Percentiles rank a stretch among this genome's conserved stretches.
Evolutionary conservation across 2,797 vertebrate species (phyloP).

Genomic region (Choloepus didactylus): DNA sequence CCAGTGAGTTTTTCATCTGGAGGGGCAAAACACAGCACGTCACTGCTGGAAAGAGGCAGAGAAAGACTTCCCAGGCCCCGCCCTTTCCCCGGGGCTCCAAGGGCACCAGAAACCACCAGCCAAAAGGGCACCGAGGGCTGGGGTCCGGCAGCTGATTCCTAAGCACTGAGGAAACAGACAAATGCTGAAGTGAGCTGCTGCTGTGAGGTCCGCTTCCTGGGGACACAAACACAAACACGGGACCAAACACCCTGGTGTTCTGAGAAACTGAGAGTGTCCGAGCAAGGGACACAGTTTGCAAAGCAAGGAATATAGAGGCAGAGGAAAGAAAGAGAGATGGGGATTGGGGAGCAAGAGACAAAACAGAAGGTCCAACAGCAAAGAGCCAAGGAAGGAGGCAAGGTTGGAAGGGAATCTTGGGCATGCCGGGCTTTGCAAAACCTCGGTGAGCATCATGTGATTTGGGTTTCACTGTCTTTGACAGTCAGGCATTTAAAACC

Average conservation of each 20-base stretch:
- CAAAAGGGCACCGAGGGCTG: background rate
- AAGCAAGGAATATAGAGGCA: background rate
- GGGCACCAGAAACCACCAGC: background rate
- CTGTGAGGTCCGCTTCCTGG: background rate
- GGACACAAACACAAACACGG: background rate
- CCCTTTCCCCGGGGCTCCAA: background rate
- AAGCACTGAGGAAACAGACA: background rate
- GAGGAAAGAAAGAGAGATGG: background rate
- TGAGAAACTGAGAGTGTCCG: background rate
- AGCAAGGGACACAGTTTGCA: background rate
- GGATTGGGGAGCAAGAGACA: background rate
- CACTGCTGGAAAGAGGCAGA: background rate
- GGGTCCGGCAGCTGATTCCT: background rate
- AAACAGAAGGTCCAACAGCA: background rate
- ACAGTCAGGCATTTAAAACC: background rate
- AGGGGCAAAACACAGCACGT: slow-evolving; percentile 17
- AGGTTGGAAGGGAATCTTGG: background rate
- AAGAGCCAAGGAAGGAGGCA: background rate
- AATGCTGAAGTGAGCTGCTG: background rate
- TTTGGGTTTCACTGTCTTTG: background rate
- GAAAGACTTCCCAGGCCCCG: background rate
- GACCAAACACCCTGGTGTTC: background rate
- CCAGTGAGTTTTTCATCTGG: slow-evolving; percentile 82
- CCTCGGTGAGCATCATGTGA: background rate
- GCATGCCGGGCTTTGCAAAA: background rate